Conservation (phyloP, 2,113 vertebrate species). For the Hydrolagus affinis region DNA sequence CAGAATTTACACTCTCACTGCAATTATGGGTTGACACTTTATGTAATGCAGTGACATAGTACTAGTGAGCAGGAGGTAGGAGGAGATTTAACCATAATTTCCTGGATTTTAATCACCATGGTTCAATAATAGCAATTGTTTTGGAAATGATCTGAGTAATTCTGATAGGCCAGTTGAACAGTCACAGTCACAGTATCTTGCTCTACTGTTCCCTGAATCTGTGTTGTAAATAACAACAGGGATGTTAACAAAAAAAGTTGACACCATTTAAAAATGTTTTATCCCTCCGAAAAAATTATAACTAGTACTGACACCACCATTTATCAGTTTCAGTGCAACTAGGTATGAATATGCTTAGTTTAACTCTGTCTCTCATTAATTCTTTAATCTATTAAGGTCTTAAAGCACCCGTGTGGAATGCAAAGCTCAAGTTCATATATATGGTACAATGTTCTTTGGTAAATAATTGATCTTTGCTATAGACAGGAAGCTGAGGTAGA, state of each 20-base stretch:
- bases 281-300: neutral
- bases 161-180: neutral
- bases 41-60: neutral
- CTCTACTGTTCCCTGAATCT: neutral
- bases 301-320: neutral
- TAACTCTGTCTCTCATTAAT: neutral
- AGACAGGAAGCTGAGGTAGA: no score
- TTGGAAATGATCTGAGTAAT: neutral
- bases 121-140: constrained; percentile 6
- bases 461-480: neutral
- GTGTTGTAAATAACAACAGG: neutral
- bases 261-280: neutral
- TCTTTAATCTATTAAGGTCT: neutral
- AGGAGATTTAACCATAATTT: neutral
- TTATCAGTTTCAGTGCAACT: neutral
- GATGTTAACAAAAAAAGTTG: neutral
- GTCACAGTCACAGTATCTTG: neutral
- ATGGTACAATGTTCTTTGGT: neutral
- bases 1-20: neutral
- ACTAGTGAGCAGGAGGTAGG: neutral
- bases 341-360: neutral
- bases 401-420: neutral
- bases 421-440: neutral
- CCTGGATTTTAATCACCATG: constrained; percentile 16
- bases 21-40: constrained; percentile 1